Base-by-base conservation (phyloP, 30 jellyfish, hydroid and myxozoan genomes). In the Euphysa ruthae region DNA sequence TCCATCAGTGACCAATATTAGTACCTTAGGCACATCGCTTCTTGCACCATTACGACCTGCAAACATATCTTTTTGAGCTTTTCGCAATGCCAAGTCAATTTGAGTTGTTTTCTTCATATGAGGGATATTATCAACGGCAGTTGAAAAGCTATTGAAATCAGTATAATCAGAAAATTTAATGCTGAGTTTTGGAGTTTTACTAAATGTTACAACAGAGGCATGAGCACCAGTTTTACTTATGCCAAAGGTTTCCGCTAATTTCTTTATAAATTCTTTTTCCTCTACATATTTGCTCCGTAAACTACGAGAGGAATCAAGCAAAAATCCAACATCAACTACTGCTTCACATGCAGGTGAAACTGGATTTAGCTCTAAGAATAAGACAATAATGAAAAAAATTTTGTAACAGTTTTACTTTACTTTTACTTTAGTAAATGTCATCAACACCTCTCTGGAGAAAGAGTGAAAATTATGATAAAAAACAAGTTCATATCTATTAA, bases 241-340 rank as follows among this genome's bases (percentile, higher is more conserved):
- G 5, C 55, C 80, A 43, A 82, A 82, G 18, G 94, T 42, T 18
- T 23, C 63, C 27, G 92, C 92, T 8, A 74, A 49, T 5, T 23
- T 51, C 18, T 74, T 82, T 55, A 82, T 81, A 42, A 82, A 82
- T 20, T 82, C 73, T 49, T 82, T 82, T 63, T 82, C 94, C 43
- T 82, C 74, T 49, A 10, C 44, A 50, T 82, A 82, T 6, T 82
- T 77, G 14, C 78, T 74, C 38, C 82, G 63, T 55, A 82, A 58
- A 42, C 94, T 82, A 43, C 94, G 91, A 69, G 94, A 82, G 28
- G 94, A 82, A 55, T 82, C 94, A 55, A 82, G 69, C 1, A 82
- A 50, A 75, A 82, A 82, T 38, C 94, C 92, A 28, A 82, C 78
- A 58, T 77, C 85, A 26, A 70, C 92, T 18, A 65, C 71, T 35